These are phyloP conservation scores for Rhadinocentrus ornatus DNA, from an alignment of 2,797 vertebrate genomes.

Conservation along the genomic window DNA sequence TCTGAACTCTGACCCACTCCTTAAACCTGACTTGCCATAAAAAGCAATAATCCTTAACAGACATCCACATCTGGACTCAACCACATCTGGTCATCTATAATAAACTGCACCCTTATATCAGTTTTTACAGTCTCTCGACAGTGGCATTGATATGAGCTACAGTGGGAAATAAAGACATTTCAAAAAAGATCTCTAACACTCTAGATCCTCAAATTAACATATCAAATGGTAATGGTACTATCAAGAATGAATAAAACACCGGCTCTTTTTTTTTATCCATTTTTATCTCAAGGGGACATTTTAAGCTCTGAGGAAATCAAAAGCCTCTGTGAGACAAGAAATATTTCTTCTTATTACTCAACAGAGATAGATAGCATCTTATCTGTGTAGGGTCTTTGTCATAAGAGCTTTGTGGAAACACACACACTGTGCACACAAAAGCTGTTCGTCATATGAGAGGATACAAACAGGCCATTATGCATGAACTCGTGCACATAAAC, in stretches of 20 bases:
- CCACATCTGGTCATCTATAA: conserved; percentile 32
- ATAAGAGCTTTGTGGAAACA: conserved; percentile 43
- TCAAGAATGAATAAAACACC: conserved; percentile 68
- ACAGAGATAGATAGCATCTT: conserved; percentile 75
- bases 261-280: conserved; percentile 22
- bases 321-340: conserved; percentile 69
- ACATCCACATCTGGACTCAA: conserved; percentile 3
- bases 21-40: conserved; percentile 17
- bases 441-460: conserved; percentile 40
- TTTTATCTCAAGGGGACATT: conserved; percentile 70
- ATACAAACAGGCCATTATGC: conserved; percentile 50
- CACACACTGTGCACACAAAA: conserved; percentile 31
- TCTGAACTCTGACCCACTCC: background rate
- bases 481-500: conserved; percentile 62
- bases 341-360: conserved; percentile 71
- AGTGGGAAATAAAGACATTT: conserved; percentile 66
- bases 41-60: conserved; percentile 37
- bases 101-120: conserved; percentile 53
- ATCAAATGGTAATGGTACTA: conserved; percentile 76
- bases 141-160: conserved; percentile 48
- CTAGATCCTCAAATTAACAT: conserved; percentile 69
- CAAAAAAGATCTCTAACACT: conserved; percentile 65
- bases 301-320: conserved; percentile 80
- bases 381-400: conserved; percentile 65
- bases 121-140: conserved; percentile 32